Evolutionary conservation across 2,888 invertebrate genomes (phyloP).

Genomic region (Leptothorax acervorum): DNA sequence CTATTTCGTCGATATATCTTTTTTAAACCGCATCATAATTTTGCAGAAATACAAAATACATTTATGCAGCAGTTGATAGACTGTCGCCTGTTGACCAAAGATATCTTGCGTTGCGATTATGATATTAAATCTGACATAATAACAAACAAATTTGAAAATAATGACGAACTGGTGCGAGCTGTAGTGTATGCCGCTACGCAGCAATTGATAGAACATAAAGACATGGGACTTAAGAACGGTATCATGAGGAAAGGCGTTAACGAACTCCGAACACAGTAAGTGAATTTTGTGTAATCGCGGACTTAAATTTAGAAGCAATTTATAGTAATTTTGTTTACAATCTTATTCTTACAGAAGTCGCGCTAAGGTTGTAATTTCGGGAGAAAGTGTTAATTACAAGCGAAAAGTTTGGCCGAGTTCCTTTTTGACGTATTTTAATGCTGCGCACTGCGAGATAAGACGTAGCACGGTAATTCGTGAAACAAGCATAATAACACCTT

Average conservation of each 20-base stretch:
- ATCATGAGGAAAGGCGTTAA: conserved; percentile 85
- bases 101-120: conserved; percentile 45
- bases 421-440: conserved; percentile 87
- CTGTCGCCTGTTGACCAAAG: conserved; percentile 83
- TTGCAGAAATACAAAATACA: conserved; percentile 87
- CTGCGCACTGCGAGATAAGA: conserved; percentile 87
- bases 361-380: conserved; percentile 87
- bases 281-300: conserved; percentile 36
- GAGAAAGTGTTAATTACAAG: conserved; percentile 89
- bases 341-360: conserved; percentile 85
- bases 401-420: conserved; percentile 85
- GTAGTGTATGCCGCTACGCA: conserved; percentile 88
- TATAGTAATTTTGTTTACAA: neutral
- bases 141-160: conserved; percentile 86
- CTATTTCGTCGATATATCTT: neutral
- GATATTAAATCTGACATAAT: conserved; percentile 70
- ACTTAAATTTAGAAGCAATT: neutral
- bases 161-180: conserved; percentile 88
- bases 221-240: conserved; percentile 87
- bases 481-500: conserved; percentile 88
- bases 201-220: conserved; percentile 86
- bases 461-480: conserved; percentile 87
- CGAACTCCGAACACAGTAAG: conserved; percentile 87
- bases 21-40: conserved; percentile 24
- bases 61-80: conserved; percentile 87